phyloP scores from a whole-genome alignment of 2,797 vertebrate species.

The Acanthopagrus latus region DNA sequence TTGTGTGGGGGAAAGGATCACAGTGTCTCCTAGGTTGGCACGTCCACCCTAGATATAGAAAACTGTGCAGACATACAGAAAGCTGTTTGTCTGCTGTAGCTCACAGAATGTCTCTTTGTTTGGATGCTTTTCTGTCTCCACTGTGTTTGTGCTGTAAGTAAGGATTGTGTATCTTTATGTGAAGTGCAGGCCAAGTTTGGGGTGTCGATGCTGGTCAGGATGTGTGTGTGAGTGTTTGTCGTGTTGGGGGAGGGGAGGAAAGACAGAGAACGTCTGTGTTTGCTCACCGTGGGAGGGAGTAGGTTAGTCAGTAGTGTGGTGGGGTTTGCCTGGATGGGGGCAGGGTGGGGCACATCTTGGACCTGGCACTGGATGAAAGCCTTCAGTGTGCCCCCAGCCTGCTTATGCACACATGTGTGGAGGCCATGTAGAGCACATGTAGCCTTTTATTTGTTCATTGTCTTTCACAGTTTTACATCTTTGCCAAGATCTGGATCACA shows the following conservation, averaged over 20 bases:
- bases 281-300: constrained; percentile 48
- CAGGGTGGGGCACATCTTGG: constrained; percentile 40
- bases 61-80: constrained; percentile 31
- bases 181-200: constrained; percentile 28
- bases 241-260: constrained; percentile 40
- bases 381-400: constrained; percentile 61
- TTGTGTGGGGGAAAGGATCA: not conserved
- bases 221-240: constrained; percentile 23
- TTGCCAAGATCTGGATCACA: not conserved
- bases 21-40: constrained; percentile 1
- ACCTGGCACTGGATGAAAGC: constrained; percentile 74
- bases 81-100: constrained; percentile 20
- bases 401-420: constrained; percentile 28
- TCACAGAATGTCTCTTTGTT: constrained; percentile 49
- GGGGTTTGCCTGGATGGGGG: constrained; percentile 34
- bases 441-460: not conserved
- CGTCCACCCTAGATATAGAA: constrained; percentile 5
- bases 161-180: constrained; percentile 52
- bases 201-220: constrained; percentile 18
- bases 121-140: constrained; percentile 21
- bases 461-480: not conserved
- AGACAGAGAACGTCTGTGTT: constrained; percentile 70
- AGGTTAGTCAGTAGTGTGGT: constrained; percentile 62
- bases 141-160: constrained; percentile 35
- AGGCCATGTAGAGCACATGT: not conserved